These are phyloP conservation scores for Gymnocheta viridis DNA, from an alignment of 2,888 invertebrate species.

Conservation along the genomic window DNA sequence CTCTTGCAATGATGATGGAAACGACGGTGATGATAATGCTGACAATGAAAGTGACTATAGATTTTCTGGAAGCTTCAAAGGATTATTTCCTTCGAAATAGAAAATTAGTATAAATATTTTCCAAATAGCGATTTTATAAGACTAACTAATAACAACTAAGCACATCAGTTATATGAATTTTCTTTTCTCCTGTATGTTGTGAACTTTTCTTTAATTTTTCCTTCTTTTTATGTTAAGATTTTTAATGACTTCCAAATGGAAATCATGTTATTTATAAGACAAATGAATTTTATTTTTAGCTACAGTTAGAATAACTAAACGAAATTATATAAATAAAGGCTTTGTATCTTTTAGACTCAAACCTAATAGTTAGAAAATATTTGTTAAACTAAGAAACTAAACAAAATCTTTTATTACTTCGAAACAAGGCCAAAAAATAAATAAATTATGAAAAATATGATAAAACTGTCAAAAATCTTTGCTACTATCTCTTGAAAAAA, in stretches of 20 bases:
- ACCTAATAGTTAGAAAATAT: too few species aligned
- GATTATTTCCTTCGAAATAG: constrained; percentile 23
- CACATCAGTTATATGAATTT: constrained; percentile 41
- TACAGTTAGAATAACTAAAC: constrained; percentile 49
- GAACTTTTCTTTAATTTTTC: constrained; percentile 41
- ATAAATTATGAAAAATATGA: too few species aligned
- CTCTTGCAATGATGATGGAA: constrained; percentile 23
- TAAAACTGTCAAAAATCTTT: too few species aligned
- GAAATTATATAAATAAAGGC: constrained; percentile 43
- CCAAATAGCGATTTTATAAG: not conserved
- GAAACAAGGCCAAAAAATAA: too few species aligned
- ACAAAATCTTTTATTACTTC: too few species aligned
- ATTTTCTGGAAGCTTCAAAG: constrained; percentile 10
- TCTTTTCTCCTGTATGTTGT: constrained; percentile 6
- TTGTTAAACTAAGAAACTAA: too few species aligned
- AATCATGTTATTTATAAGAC: constrained; percentile 28
- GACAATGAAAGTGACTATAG: constrained; percentile 26
- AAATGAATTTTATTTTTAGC: constrained; percentile 61
- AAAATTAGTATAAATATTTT: not conserved
- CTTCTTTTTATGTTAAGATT: constrained; percentile 12
- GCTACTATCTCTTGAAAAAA: too few species aligned
- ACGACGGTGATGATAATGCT: constrained; percentile 2
- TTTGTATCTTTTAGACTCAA: too few species aligned
- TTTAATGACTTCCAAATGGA: constrained; percentile 39
- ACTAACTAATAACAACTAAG: not conserved